These are phyloP conservation scores for Zaprionus nigranus DNA, from an alignment of 1,140 invertebrate species.

Conservation along the genomic window DNA sequence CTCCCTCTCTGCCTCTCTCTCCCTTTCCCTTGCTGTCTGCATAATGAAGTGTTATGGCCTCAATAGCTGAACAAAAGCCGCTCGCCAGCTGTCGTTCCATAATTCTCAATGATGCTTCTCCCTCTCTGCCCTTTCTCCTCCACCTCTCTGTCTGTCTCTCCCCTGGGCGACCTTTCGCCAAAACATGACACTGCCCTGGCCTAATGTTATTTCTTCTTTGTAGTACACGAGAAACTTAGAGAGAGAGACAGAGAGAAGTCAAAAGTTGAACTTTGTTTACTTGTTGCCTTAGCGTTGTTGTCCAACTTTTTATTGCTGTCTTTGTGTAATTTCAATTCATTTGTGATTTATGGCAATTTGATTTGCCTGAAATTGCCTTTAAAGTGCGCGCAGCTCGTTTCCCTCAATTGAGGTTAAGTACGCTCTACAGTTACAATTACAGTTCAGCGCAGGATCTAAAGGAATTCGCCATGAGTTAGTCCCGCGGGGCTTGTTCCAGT, in stretches of 20 bases:
- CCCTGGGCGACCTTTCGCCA: slow-evolving; percentile 32
- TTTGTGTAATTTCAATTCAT: slow-evolving; percentile 45
- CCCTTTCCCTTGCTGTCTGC: slow-evolving; percentile 12
- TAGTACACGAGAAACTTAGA: slow-evolving; percentile 38
- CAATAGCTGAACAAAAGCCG: slow-evolving; percentile 42
- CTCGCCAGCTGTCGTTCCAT: slow-evolving; percentile 44
- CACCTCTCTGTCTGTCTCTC: slow-evolving; percentile 4
- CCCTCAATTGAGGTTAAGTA: slow-evolving; percentile 23
- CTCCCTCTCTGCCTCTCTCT: not conserved
- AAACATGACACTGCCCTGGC: not conserved
- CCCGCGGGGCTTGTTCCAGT: not conserved
- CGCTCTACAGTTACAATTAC: not conserved
- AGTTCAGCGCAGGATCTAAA: not conserved
- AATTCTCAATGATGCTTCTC: slow-evolving; percentile 44
- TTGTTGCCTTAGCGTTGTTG: slow-evolving; percentile 26
- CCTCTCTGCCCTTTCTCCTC: not conserved
- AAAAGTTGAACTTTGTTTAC: slow-evolving; percentile 29
- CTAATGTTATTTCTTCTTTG: slow-evolving; percentile 21
- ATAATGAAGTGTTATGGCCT: slow-evolving; percentile 53
- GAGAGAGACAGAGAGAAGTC: not conserved
- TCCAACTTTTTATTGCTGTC: slow-evolving; percentile 31
- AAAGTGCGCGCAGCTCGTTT: not conserved
- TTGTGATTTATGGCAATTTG: slow-evolving; percentile 60
- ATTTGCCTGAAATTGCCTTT: slow-evolving; percentile 38
- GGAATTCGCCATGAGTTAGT: not conserved